Evolutionary conservation across 2,113 vertebrate genomes (phyloP).

Genomic region (Myanophis thanlyinensis): DNA sequence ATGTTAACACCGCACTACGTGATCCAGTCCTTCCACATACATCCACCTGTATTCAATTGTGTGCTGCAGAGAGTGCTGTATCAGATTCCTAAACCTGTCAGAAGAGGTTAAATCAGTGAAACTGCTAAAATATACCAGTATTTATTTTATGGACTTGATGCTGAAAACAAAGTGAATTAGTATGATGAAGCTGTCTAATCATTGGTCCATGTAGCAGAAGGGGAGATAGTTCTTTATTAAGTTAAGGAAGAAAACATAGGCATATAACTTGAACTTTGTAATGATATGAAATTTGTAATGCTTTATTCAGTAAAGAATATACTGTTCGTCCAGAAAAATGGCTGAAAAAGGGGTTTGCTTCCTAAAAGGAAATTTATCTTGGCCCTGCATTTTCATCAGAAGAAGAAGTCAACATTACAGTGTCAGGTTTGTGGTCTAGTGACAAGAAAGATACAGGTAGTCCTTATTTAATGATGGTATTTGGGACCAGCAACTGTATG

Average conservation of each 20-base stretch:
- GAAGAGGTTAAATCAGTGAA: not conserved
- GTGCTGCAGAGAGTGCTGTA: not conserved
- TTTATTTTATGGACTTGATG: not conserved
- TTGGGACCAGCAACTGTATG: not conserved
- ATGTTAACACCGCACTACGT: not conserved
- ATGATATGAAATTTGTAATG: not conserved
- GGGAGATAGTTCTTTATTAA: not conserved
- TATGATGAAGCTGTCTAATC: not conserved
- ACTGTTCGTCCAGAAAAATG: not conserved
- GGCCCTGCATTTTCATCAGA: not conserved
- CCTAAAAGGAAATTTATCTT: not conserved
- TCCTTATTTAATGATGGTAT: not conserved
- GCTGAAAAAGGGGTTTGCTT: not conserved
- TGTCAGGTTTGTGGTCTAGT: not conserved
- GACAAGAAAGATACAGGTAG: not conserved
- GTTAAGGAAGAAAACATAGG: not conserved
- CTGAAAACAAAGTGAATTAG: not conserved
- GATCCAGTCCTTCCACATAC: not conserved
- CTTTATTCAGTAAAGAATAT: not conserved
- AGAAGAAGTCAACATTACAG: not conserved
- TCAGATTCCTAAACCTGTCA: not conserved
- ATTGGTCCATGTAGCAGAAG: not conserved
- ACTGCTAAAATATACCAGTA: not conserved
- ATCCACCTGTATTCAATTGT: not conserved
- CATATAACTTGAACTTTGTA: not conserved